Percentiles rank a stretch among this genome's conserved stretches.
phyloP scores from a whole-genome alignment of 2,113 vertebrate genomes.

The Colistium nudipinnis region DNA sequence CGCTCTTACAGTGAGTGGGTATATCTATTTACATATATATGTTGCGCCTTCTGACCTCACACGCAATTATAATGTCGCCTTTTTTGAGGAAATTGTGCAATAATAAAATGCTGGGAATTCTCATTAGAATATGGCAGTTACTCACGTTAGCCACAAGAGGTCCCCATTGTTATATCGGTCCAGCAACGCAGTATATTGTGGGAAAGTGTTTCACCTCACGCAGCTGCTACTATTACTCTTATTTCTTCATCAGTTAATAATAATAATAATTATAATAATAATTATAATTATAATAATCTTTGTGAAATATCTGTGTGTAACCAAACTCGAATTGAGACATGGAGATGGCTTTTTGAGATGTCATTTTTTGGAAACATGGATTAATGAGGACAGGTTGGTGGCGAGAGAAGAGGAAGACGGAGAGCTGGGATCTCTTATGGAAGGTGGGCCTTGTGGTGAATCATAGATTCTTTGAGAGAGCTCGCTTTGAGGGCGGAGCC shows the following conservation, averaged over 20 bases:
- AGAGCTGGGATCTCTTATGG: too few relatives aligned
- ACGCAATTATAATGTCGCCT: not conserved
- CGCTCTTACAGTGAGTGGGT: too few relatives aligned
- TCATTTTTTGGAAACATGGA: too few relatives aligned
- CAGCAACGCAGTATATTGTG: rapidly evolving
- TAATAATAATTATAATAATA: too few relatives aligned
- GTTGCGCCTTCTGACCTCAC: not conserved
- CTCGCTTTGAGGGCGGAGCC: too few relatives aligned
- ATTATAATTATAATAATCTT: not conserved
- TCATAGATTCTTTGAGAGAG: too few relatives aligned
- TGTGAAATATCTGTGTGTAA: not conserved
- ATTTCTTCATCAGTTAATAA: not conserved
- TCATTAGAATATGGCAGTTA: not conserved
- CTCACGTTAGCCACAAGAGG: slow-evolving; percentile 47
- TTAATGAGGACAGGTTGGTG: too few relatives aligned
- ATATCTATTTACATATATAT: not conserved
- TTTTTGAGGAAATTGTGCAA: too few relatives aligned
- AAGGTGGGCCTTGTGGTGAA: too few relatives aligned
- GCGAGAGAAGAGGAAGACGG: too few relatives aligned
- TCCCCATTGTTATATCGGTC: slow-evolving; percentile 26
- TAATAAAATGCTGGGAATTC: not conserved
- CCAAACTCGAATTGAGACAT: too few relatives aligned
- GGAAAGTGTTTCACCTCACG: not conserved
- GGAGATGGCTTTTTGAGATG: too few relatives aligned
- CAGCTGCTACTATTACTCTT: not conserved